phyloP scores from a whole-genome alignment of 2,113 vertebrate genomes.

The Hyla sarda region DNA sequence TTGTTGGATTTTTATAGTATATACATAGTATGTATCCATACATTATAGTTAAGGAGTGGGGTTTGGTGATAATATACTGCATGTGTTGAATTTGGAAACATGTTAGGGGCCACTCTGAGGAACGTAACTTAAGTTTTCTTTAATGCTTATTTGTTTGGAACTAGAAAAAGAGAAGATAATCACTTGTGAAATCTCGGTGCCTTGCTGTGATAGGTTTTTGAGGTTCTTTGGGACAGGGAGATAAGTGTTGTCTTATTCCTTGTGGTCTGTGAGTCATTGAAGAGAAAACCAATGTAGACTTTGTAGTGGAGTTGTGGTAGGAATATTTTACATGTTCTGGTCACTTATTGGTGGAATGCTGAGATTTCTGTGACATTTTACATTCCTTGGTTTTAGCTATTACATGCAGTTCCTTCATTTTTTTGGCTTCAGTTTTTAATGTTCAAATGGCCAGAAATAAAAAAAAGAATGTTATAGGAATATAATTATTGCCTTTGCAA shows the following conservation, averaged over 20 bases:
- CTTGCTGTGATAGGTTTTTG: not conserved
- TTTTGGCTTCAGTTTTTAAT: not conserved
- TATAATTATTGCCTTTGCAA: not conserved
- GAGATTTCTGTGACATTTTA: slow-evolving; percentile 15
- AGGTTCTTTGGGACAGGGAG: not conserved
- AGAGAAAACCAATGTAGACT: slow-evolving; percentile 13
- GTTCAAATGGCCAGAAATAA: too few relatives aligned
- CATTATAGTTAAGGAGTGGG: too few relatives aligned
- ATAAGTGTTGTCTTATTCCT: slow-evolving; percentile 23
- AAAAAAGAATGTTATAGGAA: not conserved
- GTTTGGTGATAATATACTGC: not conserved
- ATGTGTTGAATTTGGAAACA: too few relatives aligned
- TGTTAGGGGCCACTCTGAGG: not conserved
- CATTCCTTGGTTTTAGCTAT: not conserved
- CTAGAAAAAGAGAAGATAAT: not conserved
- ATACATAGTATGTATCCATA: too few relatives aligned
- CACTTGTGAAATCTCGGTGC: not conserved
- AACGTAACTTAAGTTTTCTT: not conserved
- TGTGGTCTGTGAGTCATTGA: slow-evolving; percentile 24
- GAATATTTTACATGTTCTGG: slow-evolving; percentile 40
- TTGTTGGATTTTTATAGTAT: too few relatives aligned
- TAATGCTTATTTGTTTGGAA: not conserved
- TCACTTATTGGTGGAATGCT: slow-evolving; percentile 10
- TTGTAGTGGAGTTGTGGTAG: slow-evolving; percentile 32
- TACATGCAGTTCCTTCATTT: not conserved